Conservation (phyloP, 2,797 vertebrate species). For the Sternotherus odoratus region DNA sequence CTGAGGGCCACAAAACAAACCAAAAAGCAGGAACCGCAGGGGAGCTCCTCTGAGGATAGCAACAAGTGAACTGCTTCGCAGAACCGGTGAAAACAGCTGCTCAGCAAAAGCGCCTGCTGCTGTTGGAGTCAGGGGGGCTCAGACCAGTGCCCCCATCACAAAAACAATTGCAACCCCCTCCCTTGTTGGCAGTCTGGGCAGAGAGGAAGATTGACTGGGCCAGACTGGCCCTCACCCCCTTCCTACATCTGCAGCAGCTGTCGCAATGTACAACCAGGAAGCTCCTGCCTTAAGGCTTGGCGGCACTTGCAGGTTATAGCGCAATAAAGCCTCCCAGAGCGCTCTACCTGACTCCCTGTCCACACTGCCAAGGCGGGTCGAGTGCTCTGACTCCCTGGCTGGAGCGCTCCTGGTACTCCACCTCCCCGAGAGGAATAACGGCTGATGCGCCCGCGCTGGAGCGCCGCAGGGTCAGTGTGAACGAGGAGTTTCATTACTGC, state of each 20-base stretch:
- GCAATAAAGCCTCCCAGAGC: no score
- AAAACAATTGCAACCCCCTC: not conserved
- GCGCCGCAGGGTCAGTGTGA: no score
- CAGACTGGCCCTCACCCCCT: not conserved
- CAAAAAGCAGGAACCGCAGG: not conserved
- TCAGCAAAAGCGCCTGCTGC: not conserved
- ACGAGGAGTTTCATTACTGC: no score
- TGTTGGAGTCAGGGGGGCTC: not conserved
- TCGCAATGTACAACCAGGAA: not conserved
- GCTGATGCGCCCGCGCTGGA: no score
- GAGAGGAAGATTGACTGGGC: not conserved
- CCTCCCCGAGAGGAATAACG: no score
- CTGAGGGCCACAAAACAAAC: accelerated
- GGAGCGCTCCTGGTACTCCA: no score
- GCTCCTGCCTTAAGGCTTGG: no score
- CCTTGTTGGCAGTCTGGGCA: not conserved
- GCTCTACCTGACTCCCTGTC: no score
- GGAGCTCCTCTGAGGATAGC: not conserved
- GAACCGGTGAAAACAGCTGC: not conserved
- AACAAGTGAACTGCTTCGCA: not conserved
- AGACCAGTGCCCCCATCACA: not conserved
- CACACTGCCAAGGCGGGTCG: no score
- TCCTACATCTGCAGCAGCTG: not conserved
- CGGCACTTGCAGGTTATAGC: no score
- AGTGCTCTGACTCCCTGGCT: no score